Conservation (phyloP, 2,888 invertebrate genomes). For the Tricholauxania praeusta region DNA sequence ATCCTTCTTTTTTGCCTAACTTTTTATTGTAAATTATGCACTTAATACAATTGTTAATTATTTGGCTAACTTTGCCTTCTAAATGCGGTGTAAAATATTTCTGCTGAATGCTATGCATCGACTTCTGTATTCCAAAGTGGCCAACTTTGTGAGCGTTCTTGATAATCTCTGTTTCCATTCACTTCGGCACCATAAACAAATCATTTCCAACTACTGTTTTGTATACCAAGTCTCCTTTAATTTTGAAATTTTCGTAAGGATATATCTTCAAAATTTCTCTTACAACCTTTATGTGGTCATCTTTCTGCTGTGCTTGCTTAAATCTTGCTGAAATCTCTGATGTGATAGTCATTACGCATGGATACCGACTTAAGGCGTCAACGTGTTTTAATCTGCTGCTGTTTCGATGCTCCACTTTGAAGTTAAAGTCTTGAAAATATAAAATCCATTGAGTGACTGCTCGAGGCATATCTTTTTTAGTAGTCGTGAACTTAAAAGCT, state of each 20-base stretch:
- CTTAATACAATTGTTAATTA: conserved; percentile 34
- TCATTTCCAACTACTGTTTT: conserved; percentile 28
- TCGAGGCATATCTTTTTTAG: conserved; percentile 44
- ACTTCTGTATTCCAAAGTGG: conserved; percentile 35
- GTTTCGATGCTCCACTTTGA: conserved; percentile 51
- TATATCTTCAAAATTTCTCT: conserved; percentile 27
- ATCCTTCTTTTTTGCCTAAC: conserved; percentile 58
- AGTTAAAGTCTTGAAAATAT: conserved; percentile 44
- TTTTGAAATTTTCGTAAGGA: conserved; percentile 31
- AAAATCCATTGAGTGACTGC: conserved; percentile 49
- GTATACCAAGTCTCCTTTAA: conserved; percentile 19
- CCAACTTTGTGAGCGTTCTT: conserved; percentile 35
- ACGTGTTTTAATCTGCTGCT: conserved; percentile 35
- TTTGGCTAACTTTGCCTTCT: conserved; percentile 28
- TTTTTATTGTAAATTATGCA: conserved; percentile 44
- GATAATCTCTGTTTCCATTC: conserved; percentile 38
- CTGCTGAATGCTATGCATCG: conserved; percentile 33
- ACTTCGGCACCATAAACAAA: conserved; percentile 38
- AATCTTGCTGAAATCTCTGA: too few species aligned
- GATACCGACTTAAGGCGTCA: background rate
- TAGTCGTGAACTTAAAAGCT: conserved; percentile 44
- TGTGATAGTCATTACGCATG: too few species aligned
- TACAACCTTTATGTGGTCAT: conserved; percentile 39
- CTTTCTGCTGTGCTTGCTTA: conserved; percentile 20
- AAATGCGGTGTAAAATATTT: conserved; percentile 41